Evolutionary conservation across 1,140 invertebrate genomes (phyloP).

Genomic region (Drosophila insularis): DNA sequence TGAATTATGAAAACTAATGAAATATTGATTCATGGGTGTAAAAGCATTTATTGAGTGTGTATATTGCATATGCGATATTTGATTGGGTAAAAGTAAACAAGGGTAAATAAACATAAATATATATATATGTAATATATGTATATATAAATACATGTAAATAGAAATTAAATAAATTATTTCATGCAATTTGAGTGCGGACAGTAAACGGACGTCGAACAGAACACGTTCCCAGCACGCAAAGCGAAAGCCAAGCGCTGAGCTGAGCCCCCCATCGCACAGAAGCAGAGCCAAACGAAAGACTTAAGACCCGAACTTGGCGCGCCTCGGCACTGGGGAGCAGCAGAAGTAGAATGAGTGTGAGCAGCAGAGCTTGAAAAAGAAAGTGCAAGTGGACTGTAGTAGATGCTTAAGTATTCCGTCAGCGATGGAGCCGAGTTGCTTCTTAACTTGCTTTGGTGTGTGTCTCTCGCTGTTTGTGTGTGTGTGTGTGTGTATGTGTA

Average conservation of each 20-base stretch:
- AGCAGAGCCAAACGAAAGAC: slow-evolving; percentile 69
- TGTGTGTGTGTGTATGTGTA: slow-evolving; percentile 7
- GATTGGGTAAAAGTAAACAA: neutral
- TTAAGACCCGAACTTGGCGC: slow-evolving; percentile 63
- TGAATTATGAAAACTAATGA: too few species aligned
- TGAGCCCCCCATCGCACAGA: too few species aligned
- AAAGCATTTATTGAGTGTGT: neutral
- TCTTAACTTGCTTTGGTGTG: slow-evolving; percentile 10
- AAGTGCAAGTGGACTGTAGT: slow-evolving; percentile 80
- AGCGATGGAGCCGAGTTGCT: slow-evolving; percentile 28
- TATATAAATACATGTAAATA: slow-evolving; percentile 12
- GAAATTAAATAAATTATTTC: slow-evolving; percentile 9
- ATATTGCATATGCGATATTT: neutral
- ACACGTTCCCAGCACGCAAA: slow-evolving; percentile 36
- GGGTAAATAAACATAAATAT: neutral
- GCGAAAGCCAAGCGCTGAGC: slow-evolving; percentile 31
- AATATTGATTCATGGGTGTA: too few species aligned
- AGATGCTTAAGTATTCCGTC: slow-evolving; percentile 81
- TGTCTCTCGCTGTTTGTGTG: neutral
- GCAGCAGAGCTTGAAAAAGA: slow-evolving; percentile 72
- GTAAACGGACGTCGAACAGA: slow-evolving; percentile 8
- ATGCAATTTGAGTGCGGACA: slow-evolving; percentile 10
- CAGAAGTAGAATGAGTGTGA: slow-evolving; percentile 70
- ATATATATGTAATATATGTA: neutral
- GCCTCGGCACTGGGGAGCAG: slow-evolving; percentile 20